These are phyloP conservation scores for Caenorhabditis latens DNA, from an alignment of 1,140 invertebrate species.

Conservation along the genomic window DNA sequence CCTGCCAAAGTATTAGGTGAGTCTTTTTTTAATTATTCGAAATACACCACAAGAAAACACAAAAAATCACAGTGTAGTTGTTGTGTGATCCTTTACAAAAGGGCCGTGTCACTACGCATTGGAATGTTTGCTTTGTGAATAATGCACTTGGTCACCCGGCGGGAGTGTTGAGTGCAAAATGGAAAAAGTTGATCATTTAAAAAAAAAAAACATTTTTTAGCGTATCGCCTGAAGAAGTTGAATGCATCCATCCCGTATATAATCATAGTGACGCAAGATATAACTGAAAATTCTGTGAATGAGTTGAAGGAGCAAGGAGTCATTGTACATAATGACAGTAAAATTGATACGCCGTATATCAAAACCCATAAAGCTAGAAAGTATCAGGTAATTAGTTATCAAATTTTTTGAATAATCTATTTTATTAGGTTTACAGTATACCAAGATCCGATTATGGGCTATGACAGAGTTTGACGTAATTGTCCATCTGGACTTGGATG, in stretches of 20 bases:
- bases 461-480: constrained; percentile 67
- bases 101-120: neutral
- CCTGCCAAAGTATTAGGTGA: constrained; percentile 68
- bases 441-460: constrained; percentile 72
- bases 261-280: constrained; percentile 67
- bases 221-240: constrained; percentile 55
- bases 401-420: neutral
- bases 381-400: constrained; percentile 65
- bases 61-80: constrained; percentile 20
- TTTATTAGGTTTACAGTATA: constrained; percentile 66
- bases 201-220: constrained; percentile 17
- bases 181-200: neutral
- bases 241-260: constrained; percentile 63
- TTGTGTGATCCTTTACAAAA: constrained; percentile 45
- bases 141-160: constrained; percentile 23
- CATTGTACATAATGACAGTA: constrained; percentile 55
- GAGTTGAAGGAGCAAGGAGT: constrained; percentile 57
- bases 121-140: constrained; percentile 42
- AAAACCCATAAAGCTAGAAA: constrained; percentile 66
- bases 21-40: neutral
- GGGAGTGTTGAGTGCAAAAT: constrained; percentile 20
- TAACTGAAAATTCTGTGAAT: constrained; percentile 56
- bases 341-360: constrained; percentile 68
- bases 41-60: constrained; percentile 22
- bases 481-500: constrained; percentile 70